Evolutionary conservation across 2,888 invertebrate genomes (phyloP).

Genomic region (Diadegma fenestrale): DNA sequence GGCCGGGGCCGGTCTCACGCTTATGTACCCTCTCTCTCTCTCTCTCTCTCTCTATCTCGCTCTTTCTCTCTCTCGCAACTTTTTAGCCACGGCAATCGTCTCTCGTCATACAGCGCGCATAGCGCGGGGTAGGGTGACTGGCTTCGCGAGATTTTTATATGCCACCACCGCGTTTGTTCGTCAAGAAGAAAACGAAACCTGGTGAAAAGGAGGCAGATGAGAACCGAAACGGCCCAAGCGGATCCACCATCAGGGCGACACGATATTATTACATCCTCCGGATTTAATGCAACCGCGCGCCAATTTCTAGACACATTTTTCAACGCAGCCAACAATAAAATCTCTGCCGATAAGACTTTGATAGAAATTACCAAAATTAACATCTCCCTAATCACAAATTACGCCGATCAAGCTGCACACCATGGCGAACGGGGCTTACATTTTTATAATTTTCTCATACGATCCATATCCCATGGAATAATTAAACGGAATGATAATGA

Average conservation of each 20-base stretch:
- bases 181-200: constrained; percentile 32
- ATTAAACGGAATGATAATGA: too few relatives aligned
- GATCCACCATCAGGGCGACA: constrained; percentile 20
- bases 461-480: too few relatives aligned
- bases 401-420: background rate
- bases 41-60: constrained; percentile 35
- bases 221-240: constrained; percentile 37
- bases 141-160: constrained; percentile 83
- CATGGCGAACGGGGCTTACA: too few relatives aligned
- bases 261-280: background rate
- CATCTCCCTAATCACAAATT: background rate
- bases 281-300: background rate
- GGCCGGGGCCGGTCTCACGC: constrained; percentile 82
- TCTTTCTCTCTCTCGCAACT: constrained; percentile 41
- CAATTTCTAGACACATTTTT: background rate
- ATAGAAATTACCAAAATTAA: background rate
- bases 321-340: background rate
- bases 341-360: background rate
- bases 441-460: too few relatives aligned
- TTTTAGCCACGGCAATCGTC: constrained; percentile 42
- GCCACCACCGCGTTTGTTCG: constrained; percentile 69
- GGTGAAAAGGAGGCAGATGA: constrained; percentile 34
- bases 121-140: constrained; percentile 77
- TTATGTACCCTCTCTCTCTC: constrained; percentile 77
- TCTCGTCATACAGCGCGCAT: constrained; percentile 65